Conservation (phyloP, 2,113 vertebrate genomes). For the Colius striatus region DNA sequence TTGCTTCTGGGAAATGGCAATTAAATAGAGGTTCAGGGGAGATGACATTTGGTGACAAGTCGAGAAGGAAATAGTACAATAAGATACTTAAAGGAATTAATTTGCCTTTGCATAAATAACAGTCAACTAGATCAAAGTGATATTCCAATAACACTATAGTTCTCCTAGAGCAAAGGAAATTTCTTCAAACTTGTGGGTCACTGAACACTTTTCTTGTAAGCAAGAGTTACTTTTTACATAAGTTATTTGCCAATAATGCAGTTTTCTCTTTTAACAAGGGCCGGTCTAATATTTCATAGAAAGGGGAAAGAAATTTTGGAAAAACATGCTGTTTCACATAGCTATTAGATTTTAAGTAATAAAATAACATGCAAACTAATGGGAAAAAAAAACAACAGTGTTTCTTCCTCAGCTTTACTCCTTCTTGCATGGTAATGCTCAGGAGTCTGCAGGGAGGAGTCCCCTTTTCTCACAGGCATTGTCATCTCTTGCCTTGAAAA, state of each 20-base stretch:
- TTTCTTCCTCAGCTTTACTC: background rate
- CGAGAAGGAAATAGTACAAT: background rate
- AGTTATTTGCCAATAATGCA: background rate
- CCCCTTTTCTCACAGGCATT: background rate
- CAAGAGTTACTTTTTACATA: background rate
- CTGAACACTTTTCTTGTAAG: background rate
- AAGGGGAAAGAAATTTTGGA: background rate
- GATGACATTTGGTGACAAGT: background rate
- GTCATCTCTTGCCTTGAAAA: background rate
- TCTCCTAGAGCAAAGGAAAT: background rate
- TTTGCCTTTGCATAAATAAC: background rate
- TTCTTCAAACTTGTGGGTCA: background rate
- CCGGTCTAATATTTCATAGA: background rate
- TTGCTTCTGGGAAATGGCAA: background rate
- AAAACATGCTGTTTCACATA: background rate
- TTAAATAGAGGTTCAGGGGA: background rate
- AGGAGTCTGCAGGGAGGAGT: background rate
- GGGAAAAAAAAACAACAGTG: fast-evolving
- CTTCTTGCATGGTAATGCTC: background rate
- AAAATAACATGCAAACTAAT: background rate
- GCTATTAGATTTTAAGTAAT: background rate
- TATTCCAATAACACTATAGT: background rate
- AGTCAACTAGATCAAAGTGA: background rate
- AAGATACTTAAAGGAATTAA: background rate
- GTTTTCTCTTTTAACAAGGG: background rate